These are phyloP conservation scores for Luehdorfia chinensis DNA, from an alignment of 1,140 invertebrate species.

Conservation along the genomic window DNA sequence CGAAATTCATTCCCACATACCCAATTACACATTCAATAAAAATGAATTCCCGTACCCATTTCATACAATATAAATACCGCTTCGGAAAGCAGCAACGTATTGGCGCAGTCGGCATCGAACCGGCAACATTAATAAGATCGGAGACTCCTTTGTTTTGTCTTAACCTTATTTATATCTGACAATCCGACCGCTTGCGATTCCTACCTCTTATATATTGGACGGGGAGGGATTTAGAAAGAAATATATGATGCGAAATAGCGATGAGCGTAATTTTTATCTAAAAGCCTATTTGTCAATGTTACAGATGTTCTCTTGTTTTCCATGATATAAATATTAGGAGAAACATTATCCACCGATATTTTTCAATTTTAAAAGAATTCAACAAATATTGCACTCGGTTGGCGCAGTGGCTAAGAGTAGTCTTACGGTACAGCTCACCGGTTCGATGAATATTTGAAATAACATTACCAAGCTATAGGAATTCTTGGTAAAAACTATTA, in stretches of 20 bases:
- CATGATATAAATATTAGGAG: background rate
- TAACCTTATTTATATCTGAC: slow-evolving; percentile 43
- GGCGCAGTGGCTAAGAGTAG: too few species aligned
- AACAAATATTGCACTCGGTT: too few species aligned
- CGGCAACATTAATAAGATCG: slow-evolving; percentile 46
- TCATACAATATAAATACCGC: background rate
- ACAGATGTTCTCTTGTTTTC: background rate
- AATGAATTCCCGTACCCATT: slow-evolving; percentile 10
- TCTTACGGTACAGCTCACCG: too few species aligned
- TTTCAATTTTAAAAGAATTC: slow-evolving; percentile 1
- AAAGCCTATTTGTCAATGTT: slow-evolving; percentile 15
- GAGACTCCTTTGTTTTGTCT: slow-evolving; percentile 48
- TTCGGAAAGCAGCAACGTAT: background rate
- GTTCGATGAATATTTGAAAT: too few species aligned
- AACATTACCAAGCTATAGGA: too few species aligned
- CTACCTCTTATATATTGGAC: slow-evolving; percentile 24
- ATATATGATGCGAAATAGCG: background rate
- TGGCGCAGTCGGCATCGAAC: slow-evolving; percentile 30
- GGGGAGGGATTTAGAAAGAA: slow-evolving; percentile 19
- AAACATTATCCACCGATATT: background rate
- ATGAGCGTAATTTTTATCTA: slow-evolving; percentile 17
- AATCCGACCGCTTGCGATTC: slow-evolving; percentile 27
- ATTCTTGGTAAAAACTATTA: too few species aligned
- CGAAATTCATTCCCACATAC: background rate
- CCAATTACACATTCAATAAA: slow-evolving; percentile 15